A percentile compares a stretch with the other conserved stretches of the same genome.
Conservation (phyloP, 1,140 invertebrate species). For the Brachionus rotundiformis region DNA sequence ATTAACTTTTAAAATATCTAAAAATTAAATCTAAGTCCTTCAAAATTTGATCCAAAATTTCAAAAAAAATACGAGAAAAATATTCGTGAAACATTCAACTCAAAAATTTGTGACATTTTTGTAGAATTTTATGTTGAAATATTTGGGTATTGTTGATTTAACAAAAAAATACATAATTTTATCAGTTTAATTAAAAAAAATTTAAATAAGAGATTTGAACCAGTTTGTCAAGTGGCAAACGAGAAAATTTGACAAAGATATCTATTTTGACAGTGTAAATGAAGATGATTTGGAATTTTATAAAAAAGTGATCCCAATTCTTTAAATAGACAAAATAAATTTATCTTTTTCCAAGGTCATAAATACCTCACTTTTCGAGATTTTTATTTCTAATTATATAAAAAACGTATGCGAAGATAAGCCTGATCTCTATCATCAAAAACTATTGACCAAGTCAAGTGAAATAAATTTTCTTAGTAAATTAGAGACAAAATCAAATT, state of each 20-base stretch:
- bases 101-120: background rate
- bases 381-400: background rate
- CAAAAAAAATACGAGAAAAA: background rate
- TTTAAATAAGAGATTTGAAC: background rate
- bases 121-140: slow-evolving; percentile 19
- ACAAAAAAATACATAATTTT: no score
- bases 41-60: background rate
- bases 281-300: background rate
- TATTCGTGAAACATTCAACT: background rate
- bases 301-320: background rate
- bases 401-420: slow-evolving; percentile 7
- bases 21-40: background rate
- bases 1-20: background rate
- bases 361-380: background rate
- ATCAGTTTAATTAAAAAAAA: no score
- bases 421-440: slow-evolving; percentile 5
- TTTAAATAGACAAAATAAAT: no score
- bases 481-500: background rate
- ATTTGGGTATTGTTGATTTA: slow-evolving; percentile 11
- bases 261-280: background rate
- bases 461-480: background rate
- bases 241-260: slow-evolving; percentile 13
- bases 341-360: no score
- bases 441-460: background rate
- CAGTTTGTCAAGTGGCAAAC: slow-evolving; percentile 6